These are phyloP conservation scores for Campodea augens DNA, from an alignment of 1,140 invertebrate species.

Conservation along the genomic window DNA sequence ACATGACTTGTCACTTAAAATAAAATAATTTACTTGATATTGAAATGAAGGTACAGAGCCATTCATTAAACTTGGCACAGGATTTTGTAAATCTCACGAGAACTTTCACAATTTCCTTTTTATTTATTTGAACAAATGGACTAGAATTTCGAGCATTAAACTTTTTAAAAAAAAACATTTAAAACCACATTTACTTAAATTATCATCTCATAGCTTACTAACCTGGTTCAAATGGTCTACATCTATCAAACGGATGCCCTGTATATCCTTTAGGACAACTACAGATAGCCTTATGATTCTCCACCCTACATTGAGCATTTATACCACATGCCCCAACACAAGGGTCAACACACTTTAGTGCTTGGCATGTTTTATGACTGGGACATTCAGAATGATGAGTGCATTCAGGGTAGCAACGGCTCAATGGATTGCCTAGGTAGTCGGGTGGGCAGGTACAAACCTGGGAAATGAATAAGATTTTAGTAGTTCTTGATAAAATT, in stretches of 20 bases:
- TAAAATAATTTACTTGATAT: too few relatives aligned
- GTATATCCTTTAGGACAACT: conserved; percentile 68
- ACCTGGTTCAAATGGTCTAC: conserved; percentile 57
- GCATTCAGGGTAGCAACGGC: conserved; percentile 20
- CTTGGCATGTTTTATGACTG: conserved; percentile 35
- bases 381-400: conserved; percentile 22
- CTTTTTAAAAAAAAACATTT: neutral
- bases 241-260: conserved; percentile 61
- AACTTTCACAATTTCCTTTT: too few relatives aligned
- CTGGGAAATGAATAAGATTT: conserved; percentile 24
- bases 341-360: conserved; percentile 55
- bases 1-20: too few relatives aligned
- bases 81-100: too few relatives aligned
- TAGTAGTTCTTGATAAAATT: neutral
- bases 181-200: conserved; percentile 4
- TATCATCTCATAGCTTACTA: conserved; percentile 19
- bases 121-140: too few relatives aligned
- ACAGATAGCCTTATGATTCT: conserved; percentile 56
- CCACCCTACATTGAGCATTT: conserved; percentile 55
- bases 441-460: conserved; percentile 23
- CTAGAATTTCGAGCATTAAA: neutral
- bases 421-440: conserved; percentile 22
- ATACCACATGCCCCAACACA: conserved; percentile 51
- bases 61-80: too few relatives aligned
- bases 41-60: too few relatives aligned